Percentiles rank a stretch among this genome's conserved stretches.
Conservation (phyloP, 2,113 vertebrate genomes). For the Euleptes europaea region DNA sequence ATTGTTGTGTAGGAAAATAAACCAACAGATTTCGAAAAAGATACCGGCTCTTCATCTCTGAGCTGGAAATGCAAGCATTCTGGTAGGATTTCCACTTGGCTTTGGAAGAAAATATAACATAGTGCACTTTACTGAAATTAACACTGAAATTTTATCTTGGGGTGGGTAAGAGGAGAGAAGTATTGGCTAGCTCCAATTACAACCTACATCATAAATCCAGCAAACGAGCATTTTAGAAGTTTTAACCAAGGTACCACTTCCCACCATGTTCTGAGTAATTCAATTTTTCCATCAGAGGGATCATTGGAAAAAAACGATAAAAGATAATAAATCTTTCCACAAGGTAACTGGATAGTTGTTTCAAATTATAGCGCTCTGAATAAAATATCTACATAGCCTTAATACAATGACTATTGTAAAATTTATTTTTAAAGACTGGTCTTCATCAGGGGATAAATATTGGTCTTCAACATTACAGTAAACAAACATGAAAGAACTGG, state of each 20-base stretch:
- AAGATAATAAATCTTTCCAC: background rate
- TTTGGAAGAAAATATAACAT: constrained; percentile 44
- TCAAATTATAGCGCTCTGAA: background rate
- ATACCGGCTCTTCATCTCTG: constrained; percentile 27
- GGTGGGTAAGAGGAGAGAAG: background rate
- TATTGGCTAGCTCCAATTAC: background rate
- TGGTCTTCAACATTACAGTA: background rate
- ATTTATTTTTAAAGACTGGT: background rate
- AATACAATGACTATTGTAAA: background rate
- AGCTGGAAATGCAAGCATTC: constrained; percentile 21
- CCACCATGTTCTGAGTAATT: background rate
- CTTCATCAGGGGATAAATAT: background rate
- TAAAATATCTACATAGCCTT: background rate
- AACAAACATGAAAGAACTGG: background rate
- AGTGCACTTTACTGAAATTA: constrained; percentile 43
- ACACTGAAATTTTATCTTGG: constrained; percentile 40
- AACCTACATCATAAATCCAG: background rate
- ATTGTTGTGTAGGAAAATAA: constrained; percentile 45
- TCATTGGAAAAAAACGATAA: background rate
- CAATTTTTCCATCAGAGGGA: background rate
- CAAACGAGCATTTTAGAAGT: background rate
- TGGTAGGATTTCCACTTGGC: constrained; percentile 18
- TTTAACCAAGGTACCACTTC: background rate
- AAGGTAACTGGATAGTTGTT: background rate
- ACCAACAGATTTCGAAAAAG: constrained; percentile 37